These are phyloP conservation scores for Cladopsammia gracilis DNA, from an alignment of 64 coral and sea anemone species.

Conservation along the genomic window DNA sequence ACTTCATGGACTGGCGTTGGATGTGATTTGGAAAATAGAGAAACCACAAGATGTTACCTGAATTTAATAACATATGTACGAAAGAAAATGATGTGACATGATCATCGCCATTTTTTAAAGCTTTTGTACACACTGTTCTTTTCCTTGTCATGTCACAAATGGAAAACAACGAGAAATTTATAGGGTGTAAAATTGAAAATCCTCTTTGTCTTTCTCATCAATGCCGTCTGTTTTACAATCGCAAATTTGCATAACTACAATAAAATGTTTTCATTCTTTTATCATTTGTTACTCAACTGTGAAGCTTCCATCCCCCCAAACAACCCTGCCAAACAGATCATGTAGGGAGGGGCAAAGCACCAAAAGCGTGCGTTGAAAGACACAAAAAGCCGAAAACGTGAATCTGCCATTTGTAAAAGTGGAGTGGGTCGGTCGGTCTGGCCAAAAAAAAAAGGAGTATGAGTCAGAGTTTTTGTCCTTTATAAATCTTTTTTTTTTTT, in stretches of 20 bases:
- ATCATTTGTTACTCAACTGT: neutral
- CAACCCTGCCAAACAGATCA: too few relatives aligned
- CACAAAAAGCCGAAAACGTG: too few relatives aligned
- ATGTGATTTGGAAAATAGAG: slow-evolving; percentile 15
- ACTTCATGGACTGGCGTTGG: neutral
- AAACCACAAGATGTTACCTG: neutral
- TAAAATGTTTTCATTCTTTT: slow-evolving; percentile 39
- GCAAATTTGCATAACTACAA: neutral
- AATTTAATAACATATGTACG: neutral
- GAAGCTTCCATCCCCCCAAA: neutral
- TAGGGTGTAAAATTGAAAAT: neutral
- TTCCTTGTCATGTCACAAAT: neutral
- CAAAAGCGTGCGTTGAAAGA: too few relatives aligned
- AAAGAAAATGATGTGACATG: neutral
- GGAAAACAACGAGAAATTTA: neutral
- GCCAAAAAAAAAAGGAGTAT: too few relatives aligned
- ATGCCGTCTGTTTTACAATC: slow-evolving; percentile 10
- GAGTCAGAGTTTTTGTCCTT: too few relatives aligned
- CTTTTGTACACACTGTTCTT: neutral
- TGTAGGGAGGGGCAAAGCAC: too few relatives aligned
- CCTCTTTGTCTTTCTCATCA: neutral
- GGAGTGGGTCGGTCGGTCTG: too few relatives aligned
- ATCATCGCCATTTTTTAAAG: neutral
- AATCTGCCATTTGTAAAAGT: too few relatives aligned
- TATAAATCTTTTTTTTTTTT: too few relatives aligned